Percentiles rank a stretch among this genome's conserved stretches.
These are phyloP conservation scores for Mastomys natalensis DNA, from an alignment of 2,113 vertebrate genomes.

Conservation along the genomic window DNA sequence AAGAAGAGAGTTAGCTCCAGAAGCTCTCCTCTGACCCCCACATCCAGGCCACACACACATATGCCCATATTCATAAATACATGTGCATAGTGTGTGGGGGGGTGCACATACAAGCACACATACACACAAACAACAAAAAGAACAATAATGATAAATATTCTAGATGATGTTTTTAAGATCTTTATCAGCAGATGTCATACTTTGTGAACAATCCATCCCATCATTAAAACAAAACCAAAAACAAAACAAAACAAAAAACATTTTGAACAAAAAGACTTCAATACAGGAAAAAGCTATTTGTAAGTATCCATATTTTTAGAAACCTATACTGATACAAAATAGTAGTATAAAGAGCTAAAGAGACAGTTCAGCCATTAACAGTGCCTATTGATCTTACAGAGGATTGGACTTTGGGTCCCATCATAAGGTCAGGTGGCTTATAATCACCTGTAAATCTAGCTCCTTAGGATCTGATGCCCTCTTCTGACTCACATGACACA, in stretches of 20 bases:
- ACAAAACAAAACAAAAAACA: too few relatives aligned
- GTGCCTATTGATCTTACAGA: background rate
- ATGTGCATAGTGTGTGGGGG: too few relatives aligned
- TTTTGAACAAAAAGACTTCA: background rate
- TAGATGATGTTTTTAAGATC: background rate
- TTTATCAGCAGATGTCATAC: background rate
- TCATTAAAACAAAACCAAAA: too few relatives aligned
- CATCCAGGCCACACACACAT: background rate
- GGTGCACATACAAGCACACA: background rate
- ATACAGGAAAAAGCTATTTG: background rate
- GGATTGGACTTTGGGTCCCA: background rate
- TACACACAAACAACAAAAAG: background rate
- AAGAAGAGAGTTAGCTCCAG: background rate
- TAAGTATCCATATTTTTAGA: background rate
- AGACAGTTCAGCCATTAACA: background rate
- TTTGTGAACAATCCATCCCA: background rate
- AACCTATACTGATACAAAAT: background rate
- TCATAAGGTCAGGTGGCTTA: background rate
- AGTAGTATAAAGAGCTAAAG: background rate
- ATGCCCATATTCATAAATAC: background rate
- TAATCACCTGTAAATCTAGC: background rate
- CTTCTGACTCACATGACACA: too few relatives aligned
- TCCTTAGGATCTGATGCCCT: background rate
- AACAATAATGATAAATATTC: background rate
- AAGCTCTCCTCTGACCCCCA: background rate